A percentile compares a stretch with the other conserved stretches of the same genome.
phyloP scores from a whole-genome alignment of 2,888 invertebrate genomes.

The Eurois occulta region DNA sequence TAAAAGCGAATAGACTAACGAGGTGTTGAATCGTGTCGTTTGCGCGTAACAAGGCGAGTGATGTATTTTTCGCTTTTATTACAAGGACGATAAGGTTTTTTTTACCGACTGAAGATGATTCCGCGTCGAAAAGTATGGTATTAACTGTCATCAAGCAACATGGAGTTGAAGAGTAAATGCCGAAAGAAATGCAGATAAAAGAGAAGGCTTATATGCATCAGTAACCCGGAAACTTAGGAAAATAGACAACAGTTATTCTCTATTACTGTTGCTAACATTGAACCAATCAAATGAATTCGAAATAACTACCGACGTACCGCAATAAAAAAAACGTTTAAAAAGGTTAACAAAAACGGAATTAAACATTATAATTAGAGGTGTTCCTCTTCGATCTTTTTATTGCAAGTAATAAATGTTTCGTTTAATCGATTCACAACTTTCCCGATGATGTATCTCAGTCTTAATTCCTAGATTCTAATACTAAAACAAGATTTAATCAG shows the following conservation, averaged over 20 bases:
- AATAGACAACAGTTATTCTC: not conserved
- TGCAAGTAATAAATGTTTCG: slow-evolving; percentile 34
- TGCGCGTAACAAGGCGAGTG: not conserved
- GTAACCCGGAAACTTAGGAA: not conserved
- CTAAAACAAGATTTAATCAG: slow-evolving; percentile 62
- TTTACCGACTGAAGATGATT: not conserved
- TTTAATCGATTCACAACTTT: slow-evolving; percentile 27
- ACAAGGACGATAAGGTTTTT: not conserved
- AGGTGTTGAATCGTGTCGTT: not conserved
- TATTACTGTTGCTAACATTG: not conserved
- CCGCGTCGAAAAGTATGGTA: not conserved
- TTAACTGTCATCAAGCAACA: not conserved
- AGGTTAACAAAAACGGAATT: slow-evolving; percentile 16
- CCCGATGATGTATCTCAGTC: slow-evolving; percentile 5
- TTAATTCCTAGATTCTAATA: slow-evolving; percentile 53
- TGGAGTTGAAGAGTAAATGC: not conserved
- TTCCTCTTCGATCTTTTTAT: slow-evolving; percentile 27
- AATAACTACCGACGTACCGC: not conserved
- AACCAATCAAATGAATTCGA: slow-evolving; percentile 25
- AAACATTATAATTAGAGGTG: slow-evolving; percentile 42
- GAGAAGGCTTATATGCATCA: not conserved
- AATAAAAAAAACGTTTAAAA: slow-evolving; percentile 14
- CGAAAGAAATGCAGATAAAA: not conserved
- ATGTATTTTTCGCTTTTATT: not conserved
- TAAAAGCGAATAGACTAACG: not conserved